Evolutionary conservation across 2,797 vertebrate genomes (phyloP).

Genomic region (Menidia menidia): DNA sequence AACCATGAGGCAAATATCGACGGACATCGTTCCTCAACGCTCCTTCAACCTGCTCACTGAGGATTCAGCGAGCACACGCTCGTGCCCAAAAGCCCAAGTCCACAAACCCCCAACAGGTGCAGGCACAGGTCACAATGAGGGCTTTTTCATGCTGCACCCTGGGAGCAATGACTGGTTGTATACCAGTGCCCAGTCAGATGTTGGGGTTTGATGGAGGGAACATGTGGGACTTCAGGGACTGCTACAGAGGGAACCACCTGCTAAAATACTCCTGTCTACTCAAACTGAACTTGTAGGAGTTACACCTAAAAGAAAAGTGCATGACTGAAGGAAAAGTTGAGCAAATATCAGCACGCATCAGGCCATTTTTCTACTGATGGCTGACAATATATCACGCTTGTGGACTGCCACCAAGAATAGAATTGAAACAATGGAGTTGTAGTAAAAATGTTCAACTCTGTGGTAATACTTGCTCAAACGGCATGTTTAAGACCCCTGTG

Average conservation of each 20-base stretch:
- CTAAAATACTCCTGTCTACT: constrained; percentile 12
- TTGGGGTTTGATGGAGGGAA: constrained; percentile 53
- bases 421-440: neutral
- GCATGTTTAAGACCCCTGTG: neutral
- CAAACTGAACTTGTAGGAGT: constrained; percentile 22
- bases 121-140: constrained; percentile 40
- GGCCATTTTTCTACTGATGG: neutral
- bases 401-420: neutral
- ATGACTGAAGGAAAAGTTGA: neutral
- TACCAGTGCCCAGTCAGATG: constrained; percentile 34
- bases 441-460: neutral
- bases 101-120: constrained; percentile 53
- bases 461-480: neutral
- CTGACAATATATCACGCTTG: neutral
- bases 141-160: constrained; percentile 56
- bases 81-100: constrained; percentile 17
- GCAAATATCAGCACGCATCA: too few species aligned
- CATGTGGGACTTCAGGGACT: constrained; percentile 44
- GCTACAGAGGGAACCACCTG: constrained; percentile 39
- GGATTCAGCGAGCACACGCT: constrained; percentile 15
- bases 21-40: constrained; percentile 39
- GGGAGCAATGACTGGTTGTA: constrained; percentile 39
- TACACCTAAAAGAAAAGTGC: neutral
- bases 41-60: constrained; percentile 34
- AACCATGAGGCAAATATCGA: constrained; percentile 37